Conservation (phyloP, 1,140 invertebrate genomes). For the Atta cephalotes region DNA sequence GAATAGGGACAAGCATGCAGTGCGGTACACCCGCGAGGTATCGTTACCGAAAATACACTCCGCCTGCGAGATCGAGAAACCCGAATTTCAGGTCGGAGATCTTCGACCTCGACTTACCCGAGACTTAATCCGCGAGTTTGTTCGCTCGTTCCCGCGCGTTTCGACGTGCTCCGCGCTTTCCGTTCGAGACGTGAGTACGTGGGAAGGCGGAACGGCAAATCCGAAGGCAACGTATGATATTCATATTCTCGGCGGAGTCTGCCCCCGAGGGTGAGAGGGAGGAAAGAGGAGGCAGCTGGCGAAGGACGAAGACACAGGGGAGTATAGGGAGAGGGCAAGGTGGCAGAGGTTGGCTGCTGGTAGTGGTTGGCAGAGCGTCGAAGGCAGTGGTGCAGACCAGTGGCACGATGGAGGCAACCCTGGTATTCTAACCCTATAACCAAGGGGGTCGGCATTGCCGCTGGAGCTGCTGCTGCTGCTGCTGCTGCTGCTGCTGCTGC, state of each 20-base stretch:
- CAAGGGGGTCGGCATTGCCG: constrained; percentile 67
- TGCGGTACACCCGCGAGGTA: constrained; percentile 14
- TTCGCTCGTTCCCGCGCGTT: constrained; percentile 26
- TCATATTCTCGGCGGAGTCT: constrained; percentile 79
- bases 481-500: constrained; percentile 33
- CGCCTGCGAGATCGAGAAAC: not conserved
- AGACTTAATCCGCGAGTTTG: constrained; percentile 54
- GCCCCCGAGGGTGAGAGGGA: constrained; percentile 36
- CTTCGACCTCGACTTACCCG: constrained; percentile 12
- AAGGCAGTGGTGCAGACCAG: constrained; percentile 84
- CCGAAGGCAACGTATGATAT: constrained; percentile 71
- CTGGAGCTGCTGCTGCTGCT: constrained; percentile 29
- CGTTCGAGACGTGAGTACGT: constrained; percentile 25
- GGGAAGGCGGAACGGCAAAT: constrained; percentile 45
- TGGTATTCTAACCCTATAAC: constrained; percentile 80
- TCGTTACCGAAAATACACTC: constrained; percentile 34
- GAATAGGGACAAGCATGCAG: not conserved
- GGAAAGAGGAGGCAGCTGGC: constrained; percentile 45
- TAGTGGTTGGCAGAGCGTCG: constrained; percentile 80
- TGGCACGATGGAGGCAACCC: constrained; percentile 81
- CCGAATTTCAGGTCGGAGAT: constrained; percentile 14
- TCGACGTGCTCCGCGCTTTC: constrained; percentile 18
- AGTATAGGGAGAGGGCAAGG: constrained; percentile 37
- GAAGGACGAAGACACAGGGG: constrained; percentile 48
- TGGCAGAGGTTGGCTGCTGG: constrained; percentile 59